Base-by-base conservation (phyloP, 2,113 vertebrate species). In the Poeciliopsis prolifica region DNA sequence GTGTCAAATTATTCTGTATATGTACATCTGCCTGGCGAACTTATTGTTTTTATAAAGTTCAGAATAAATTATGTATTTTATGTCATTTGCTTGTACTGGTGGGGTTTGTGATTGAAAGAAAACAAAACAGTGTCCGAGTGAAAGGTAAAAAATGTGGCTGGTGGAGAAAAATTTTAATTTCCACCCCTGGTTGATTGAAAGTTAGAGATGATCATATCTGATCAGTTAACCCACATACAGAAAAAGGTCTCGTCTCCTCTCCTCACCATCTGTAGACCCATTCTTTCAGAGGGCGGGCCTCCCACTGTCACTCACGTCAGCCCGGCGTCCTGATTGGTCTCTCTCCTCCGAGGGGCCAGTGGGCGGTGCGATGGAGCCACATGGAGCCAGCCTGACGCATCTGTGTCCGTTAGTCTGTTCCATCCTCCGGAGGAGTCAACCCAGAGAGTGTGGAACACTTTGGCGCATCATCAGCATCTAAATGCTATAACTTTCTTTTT, bases 291-390 rank as follows among this genome's bases (percentile, higher is more conserved):
- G 75, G 91, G 91, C 83, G 82, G 69, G 72, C 11, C 72, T 70
- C 37, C 12, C 1, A 0, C 22, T 6, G 87, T 77, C 86, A 67
- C 61, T 85, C 85, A 80, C 12, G 11, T 44, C 1, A 4, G 22
- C 48, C 19, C 13, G 14, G 31, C 5, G 26, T 0, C 35, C 3
- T 81, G 87, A 90, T 92, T 91, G 89, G 91, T n/a, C 73, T 2
- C 3, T 70, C 28, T 62, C 37, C 71, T 74, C 69, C 35, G 33
- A 26, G 48, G 66, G 84, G 29, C 66, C 66, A 58, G 15, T 62
- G 87, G 91, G 92, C 84, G 91, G 84, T 2, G 67, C 87, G 13
- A 19, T 29, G 24, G 79, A 71, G 77, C 88, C 92, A 92, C 93
- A 90, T 92, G 92, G 92, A 88, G 80, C 40, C 48, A n/a, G 48